Conservation (phyloP, 37 sponge, comb jelly and placozoan species). For the Aplysina aerophoba region DNA sequence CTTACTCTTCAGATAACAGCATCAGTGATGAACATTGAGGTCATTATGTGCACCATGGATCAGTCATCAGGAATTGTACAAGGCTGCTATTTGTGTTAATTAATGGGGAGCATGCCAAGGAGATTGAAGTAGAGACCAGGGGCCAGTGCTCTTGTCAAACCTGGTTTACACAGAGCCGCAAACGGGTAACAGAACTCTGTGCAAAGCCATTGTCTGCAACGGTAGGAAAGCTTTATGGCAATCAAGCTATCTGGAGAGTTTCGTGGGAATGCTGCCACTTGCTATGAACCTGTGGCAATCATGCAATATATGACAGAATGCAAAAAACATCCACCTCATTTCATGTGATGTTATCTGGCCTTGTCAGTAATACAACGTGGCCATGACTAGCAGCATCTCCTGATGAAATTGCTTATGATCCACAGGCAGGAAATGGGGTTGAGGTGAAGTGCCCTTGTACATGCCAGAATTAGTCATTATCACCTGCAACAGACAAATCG, state of each 20-base stretch:
- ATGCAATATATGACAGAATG: background rate
- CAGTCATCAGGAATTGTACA: constrained; percentile 5
- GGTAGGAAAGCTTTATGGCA: background rate
- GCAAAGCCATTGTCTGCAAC: background rate
- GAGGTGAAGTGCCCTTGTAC: constrained; percentile 36
- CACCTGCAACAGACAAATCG: background rate
- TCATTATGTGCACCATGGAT: background rate
- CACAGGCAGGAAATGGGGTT: background rate
- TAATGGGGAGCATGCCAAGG: background rate
- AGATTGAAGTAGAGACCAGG: constrained; percentile 15
- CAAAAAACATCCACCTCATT: background rate
- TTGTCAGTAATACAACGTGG: background rate
- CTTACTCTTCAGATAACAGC: background rate
- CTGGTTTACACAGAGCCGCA: background rate
- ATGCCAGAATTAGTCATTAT: background rate
- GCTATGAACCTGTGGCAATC: constrained; percentile 30
- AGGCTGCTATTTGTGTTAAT: background rate
- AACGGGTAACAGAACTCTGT: constrained; percentile 13
- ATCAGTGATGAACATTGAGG: background rate
- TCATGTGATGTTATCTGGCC: constrained; percentile 8
- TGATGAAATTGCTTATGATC: constrained; percentile 28
- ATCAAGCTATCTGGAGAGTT: background rate
- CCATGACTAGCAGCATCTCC: constrained; percentile 42
- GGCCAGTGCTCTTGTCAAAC: background rate
- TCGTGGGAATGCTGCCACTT: constrained; percentile 12